Base-by-base conservation (phyloP, 2,797 vertebrate genomes). In the Hyperoplus immaculatus region DNA sequence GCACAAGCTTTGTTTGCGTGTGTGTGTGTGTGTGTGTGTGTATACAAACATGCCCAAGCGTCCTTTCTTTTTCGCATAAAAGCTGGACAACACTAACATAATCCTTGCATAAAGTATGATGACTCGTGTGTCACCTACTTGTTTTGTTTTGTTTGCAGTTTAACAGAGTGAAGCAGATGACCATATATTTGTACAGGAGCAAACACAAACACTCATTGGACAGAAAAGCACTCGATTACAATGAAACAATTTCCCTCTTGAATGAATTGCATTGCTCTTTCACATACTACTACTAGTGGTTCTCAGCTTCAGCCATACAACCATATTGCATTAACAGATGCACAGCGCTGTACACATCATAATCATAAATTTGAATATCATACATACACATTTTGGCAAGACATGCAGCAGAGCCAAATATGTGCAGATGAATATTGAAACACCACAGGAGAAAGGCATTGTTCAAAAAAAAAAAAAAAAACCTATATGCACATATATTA, bases 401-500 rank as follows among this genome's bases (percentile, higher is more conserved):
- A 78, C 38, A 56, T 71, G 66, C 56, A n/a, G 63, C 56, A n/a
- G 63, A 75, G 74, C 74, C 69, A 77, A 87, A 87, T 63, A 69
- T 77, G 72, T 60, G 79, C 72, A 57, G 77, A 66, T 81, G 81
- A 90, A 92, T 87, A 91, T 93, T 92, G 77, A 85, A 60, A 85
- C 78, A 78, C n/a, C 53, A 62, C 39, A 61, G 53, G 69, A 83
- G 59, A 84, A 78, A 86, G 69, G 56, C 57, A 82, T 75, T 87
- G 85, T 88, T 85, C 61, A 29, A 29, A 29, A 29, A 29, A 29
- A 29, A 29, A 21, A 83, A 87, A 92, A 89, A 91, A 89, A 81
- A 85, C 66, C 36, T 87, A 91, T 85, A 93, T 15, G 42, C 85
- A 88, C 77, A 92, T 90, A 87, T 92, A 93, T 89, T 90, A 88